phyloP scores from a whole-genome alignment of 2,888 invertebrate genomes.

The Mermis nigrescens region DNA sequence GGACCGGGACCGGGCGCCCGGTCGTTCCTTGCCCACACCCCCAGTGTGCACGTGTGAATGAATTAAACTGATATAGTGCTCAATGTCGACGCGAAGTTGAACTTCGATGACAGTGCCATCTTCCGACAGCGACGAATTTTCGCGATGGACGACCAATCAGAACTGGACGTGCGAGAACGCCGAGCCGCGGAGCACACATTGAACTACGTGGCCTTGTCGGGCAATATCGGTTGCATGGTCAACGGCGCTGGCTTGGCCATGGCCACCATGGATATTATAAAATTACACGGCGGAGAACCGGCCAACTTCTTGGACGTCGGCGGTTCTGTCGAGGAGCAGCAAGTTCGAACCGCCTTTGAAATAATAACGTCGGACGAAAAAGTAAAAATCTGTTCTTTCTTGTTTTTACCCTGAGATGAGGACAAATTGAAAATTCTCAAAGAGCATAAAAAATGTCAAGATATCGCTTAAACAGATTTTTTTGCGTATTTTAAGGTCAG shows the following conservation, averaged over 20 bases:
- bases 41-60: too few relatives aligned
- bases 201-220: slow-evolving; percentile 90
- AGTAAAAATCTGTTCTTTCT: slow-evolving; percentile 24
- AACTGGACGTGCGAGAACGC: slow-evolving; percentile 78
- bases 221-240: slow-evolving; percentile 79
- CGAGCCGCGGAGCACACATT: slow-evolving; percentile 71
- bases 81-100: slow-evolving; percentile 92
- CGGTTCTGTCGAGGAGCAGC: slow-evolving; percentile 77
- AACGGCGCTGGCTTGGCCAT: slow-evolving; percentile 98
- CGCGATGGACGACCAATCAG: slow-evolving; percentile 62
- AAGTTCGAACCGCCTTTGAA: slow-evolving; percentile 75
- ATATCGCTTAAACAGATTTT: too few relatives aligned
- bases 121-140: slow-evolving; percentile 71
- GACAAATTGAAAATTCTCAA: too few relatives aligned
- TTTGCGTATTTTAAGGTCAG: too few relatives aligned
- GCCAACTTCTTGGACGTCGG: slow-evolving; percentile 97
- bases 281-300: slow-evolving; percentile 78
- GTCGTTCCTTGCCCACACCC: too few relatives aligned
- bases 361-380: slow-evolving; percentile 53
- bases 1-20: too few relatives aligned
- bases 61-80: slow-evolving; percentile 56
- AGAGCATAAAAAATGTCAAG: too few relatives aligned
- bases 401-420: background rate
- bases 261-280: slow-evolving; percentile 99
- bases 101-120: slow-evolving; percentile 93